Percentiles rank a stretch among this genome's conserved stretches.
Conservation (phyloP, 2,797 vertebrate species). For the Triplophysa yarkandensis region DNA sequence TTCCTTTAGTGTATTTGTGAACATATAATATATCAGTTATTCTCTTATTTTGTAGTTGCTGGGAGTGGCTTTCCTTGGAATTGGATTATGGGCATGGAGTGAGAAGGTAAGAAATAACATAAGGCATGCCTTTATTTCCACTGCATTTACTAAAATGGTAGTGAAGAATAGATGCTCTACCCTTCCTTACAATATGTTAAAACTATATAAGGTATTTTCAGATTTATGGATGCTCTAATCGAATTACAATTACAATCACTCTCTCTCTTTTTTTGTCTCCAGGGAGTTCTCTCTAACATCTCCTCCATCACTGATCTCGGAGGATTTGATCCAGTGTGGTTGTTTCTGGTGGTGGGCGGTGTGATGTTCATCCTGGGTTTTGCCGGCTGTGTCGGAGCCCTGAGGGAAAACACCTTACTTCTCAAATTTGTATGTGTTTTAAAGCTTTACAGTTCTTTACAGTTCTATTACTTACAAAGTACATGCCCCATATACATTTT, state of each 20-base stretch:
- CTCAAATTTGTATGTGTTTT: constrained; percentile 92
- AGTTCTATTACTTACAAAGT: too few species aligned
- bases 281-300: constrained; percentile 98
- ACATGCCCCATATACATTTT: too few species aligned
- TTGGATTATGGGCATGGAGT: constrained; percentile 89
- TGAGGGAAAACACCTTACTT: constrained; percentile 95
- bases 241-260: background rate
- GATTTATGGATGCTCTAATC: background rate
- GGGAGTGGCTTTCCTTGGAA: constrained; percentile 86
- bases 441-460: background rate
- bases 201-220: background rate
- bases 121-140: background rate
- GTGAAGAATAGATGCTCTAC: background rate
- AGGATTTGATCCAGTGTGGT: constrained; percentile 97
- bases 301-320: constrained; percentile 97
- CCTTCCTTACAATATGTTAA: background rate
- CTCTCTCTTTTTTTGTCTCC: constrained; percentile 27
- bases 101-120: constrained; percentile 78
- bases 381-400: constrained; percentile 95
- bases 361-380: constrained; percentile 99
- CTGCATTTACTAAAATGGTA: background rate
- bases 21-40: too few species aligned
- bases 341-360: constrained; percentile 95
- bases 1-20: background rate
- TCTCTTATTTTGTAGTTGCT: constrained; percentile 74